Evolutionary conservation across 2,113 vertebrate genomes (phyloP).

Genomic region (Eolophus roseicapilla): DNA sequence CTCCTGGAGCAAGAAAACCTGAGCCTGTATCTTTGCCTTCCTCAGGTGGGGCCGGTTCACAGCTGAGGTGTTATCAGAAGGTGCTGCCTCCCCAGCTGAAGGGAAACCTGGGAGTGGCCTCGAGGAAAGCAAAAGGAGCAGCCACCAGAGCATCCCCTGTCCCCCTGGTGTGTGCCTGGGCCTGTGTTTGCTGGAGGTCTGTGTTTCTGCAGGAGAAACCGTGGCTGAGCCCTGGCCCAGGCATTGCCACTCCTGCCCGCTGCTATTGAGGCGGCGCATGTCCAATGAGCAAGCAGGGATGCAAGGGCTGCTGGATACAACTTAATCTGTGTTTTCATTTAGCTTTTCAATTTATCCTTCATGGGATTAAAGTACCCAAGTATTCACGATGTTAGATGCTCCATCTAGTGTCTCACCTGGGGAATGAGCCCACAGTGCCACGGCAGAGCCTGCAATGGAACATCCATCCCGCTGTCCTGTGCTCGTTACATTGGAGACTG

Average conservation of each 20-base stretch:
- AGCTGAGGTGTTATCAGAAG: neutral
- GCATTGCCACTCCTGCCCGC: neutral
- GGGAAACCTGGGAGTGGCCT: neutral
- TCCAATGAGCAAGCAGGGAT: neutral
- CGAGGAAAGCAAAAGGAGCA: neutral
- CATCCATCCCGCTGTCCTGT: neutral
- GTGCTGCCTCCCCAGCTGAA: fast-evolving
- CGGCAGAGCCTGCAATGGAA: neutral
- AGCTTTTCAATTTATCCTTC: neutral
- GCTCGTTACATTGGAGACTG: fast-evolving
- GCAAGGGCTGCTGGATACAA: neutral
- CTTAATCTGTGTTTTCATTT: slow-evolving; percentile 5
- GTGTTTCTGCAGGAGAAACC: neutral
- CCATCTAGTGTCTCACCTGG: slow-evolving; percentile 59
- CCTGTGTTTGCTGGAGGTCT: neutral
- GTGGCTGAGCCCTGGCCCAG: neutral
- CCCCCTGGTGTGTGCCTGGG: fast-evolving
- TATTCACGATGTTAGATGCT: neutral
- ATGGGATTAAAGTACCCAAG: neutral
- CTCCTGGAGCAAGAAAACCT: neutral
- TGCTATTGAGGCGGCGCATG: fast-evolving
- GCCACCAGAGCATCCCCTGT: neutral
- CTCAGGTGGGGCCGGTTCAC: neutral
- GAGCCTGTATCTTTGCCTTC: neutral
- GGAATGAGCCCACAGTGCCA: neutral